A percentile compares a stretch with the other conserved stretches of the same genome.
These are phyloP conservation scores for Cottus gobio DNA, from an alignment of 2,113 vertebrate species.

Conservation along the genomic window DNA sequence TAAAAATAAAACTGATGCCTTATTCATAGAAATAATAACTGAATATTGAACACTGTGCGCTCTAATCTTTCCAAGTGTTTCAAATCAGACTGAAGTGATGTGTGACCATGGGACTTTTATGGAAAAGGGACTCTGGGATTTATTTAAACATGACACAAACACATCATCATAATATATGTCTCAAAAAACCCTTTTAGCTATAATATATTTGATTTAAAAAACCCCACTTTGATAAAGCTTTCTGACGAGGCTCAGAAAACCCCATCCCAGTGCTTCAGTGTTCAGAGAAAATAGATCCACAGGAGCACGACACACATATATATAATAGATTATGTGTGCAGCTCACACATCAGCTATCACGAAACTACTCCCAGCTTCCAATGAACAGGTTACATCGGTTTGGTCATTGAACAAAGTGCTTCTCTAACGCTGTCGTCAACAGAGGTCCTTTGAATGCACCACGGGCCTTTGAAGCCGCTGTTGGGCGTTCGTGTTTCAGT, in stretches of 20 bases:
- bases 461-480: slow-evolving; percentile 45
- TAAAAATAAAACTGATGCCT: not conserved
- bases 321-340: slow-evolving; percentile 40
- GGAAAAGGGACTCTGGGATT: not conserved
- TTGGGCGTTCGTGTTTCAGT: slow-evolving; percentile 36
- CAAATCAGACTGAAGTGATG: not conserved
- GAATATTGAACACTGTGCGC: no score
- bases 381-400: slow-evolving; percentile 33
- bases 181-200: not conserved
- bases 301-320: slow-evolving; percentile 44
- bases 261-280: slow-evolving; percentile 10
- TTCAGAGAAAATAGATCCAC: slow-evolving; percentile 46
- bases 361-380: slow-evolving; percentile 21
- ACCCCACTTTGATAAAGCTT: not conserved
- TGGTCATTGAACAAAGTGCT: slow-evolving; percentile 45
- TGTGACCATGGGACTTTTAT: not conserved
- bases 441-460: slow-evolving; percentile 53
- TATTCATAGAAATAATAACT: not conserved
- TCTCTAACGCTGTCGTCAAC: slow-evolving; percentile 44
- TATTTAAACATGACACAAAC: not conserved
- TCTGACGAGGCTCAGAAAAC: not conserved
- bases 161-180: not conserved
- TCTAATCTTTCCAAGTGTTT: no score
- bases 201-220: slow-evolving; percentile 4
- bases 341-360: slow-evolving; percentile 52